Base-by-base conservation (phyloP, 2,113 vertebrate species). In the Trichomycterus rosablanca region DNA sequence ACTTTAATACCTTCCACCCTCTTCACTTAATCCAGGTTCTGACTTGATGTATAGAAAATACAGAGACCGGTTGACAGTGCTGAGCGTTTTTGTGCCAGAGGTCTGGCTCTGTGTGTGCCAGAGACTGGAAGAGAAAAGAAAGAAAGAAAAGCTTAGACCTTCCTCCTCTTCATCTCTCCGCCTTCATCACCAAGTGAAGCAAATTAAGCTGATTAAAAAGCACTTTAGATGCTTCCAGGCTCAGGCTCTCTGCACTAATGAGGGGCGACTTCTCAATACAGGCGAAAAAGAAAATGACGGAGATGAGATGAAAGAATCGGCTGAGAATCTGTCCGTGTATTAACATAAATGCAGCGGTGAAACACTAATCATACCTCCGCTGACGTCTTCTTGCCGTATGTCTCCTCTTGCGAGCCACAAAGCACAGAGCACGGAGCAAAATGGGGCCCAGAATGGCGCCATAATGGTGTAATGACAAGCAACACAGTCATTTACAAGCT, bases 391-490 rank as follows among this genome's bases (percentile, higher is more conserved):
- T 50, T 26, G 22, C 2, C 3, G 1, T 45, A 18, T 11, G 15
- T 32, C 23, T 40, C 1, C 2, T 14, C 32, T 42, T 37, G 44
- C 42, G 28, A 72, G 7, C 15, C n/a, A 23, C 51, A 49, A 64
- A 40, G 44, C 37, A 56, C 59, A 50, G 63, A 63, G 53, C 59
- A 68, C 26, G 20, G 40, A 19, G 32, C 54, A 40, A 40, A 52
- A 66, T 55, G 32, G 59, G 34, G 22, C 22, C 35, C 63, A 57
- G 54, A 74, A 65, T 35, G 50, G 37, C 20, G 46, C 46, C 62
- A 62, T 81, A 80, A 82, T 81, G 65, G 73, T 73, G 64, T 74
- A 80, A 82, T 82, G 59, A 77, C 43, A 67, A 63, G 63, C 61
- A 70, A 74, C 23, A 64, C 55, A 75, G 69, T 68, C 66, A 76